Base-by-base conservation (phyloP, 2,888 invertebrate genomes). In the Eupsilia transversa region DNA sequence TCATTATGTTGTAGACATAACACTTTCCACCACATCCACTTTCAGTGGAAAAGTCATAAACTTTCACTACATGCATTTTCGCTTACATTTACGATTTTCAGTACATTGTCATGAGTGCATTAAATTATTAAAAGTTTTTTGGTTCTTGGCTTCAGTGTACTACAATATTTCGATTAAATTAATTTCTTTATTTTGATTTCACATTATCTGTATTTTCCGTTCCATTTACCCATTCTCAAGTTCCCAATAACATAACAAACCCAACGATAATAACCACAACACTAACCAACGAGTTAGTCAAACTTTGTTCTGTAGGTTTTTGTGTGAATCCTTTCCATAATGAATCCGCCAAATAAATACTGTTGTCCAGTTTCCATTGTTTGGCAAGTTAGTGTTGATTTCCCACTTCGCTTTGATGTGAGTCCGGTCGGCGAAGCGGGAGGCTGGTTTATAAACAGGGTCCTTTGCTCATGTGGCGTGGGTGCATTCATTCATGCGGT, bases 391-490 rank as follows among this genome's bases (percentile, higher is more conserved):
- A 90, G 90, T 92, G 92, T 93, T 92, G 91, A 93, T 93, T 92
- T 90, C 89, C 88, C 88, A 83, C 85, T 88, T 90, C 89, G 89
- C 94, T 95, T 95, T 95, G 95, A 95, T 94, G 94, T 94, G 90
- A 92, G 90, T 86, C 88, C 89, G 92, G 78, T 82, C 72, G 80
- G 72, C 67, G 60, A 85, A 90, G 88, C 88, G 89, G 90, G 91
- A 91, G 91, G 90, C 84, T 74, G 84, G 90, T 87, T 91, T 91
- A 92, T 91, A 90, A 91, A 91, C 90, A 88, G 89, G 89, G 90
- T 91, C 92, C 93, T 93, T 93, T 93, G 92, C 92, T 91, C 90
- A 90, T 91, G 91, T 91, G 91, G 90, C 91, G 90, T 88, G 87
- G 91, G 89, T 93, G 93, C 91, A 94, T 83, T 91, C 93, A 93